phyloP scores from a whole-genome alignment of 2,888 invertebrate species.

The Eueremaeus valkanovi region DNA sequence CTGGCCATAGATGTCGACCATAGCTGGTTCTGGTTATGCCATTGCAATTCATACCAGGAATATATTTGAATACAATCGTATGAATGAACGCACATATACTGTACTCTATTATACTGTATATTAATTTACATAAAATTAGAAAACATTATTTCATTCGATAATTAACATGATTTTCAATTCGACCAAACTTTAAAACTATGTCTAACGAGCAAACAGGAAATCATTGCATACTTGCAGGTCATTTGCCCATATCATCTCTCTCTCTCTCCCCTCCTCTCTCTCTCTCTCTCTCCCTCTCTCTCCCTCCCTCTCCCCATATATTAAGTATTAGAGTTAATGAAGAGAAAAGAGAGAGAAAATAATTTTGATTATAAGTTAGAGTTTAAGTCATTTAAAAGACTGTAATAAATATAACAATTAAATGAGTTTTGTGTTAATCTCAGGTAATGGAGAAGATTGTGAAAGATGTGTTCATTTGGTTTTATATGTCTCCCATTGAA shows the following conservation, averaged over 20 bases:
- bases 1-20: neutral
- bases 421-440: slow-evolving; percentile 11
- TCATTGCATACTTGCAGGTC: neutral
- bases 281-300: slow-evolving; percentile 23
- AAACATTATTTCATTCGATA: neutral
- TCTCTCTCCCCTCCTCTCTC: neutral
- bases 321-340: slow-evolving; percentile 21
- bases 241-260: neutral
- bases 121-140: too few relatives aligned
- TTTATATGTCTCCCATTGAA: neutral
- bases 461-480: neutral
- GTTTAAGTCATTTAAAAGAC: neutral
- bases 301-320: neutral
- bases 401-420: slow-evolving; percentile 1
- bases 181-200: neutral
- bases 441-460: neutral
- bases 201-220: slow-evolving; percentile 11
- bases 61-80: too few relatives aligned
- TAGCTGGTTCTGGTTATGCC: too few relatives aligned
- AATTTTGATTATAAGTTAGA: slow-evolving; percentile 19
- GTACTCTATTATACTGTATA: neutral
- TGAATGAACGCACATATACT: neutral
- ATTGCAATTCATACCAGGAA: too few relatives aligned
- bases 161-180: neutral
- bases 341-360: slow-evolving; percentile 8